Percentiles rank a stretch among this genome's conserved stretches.
Conservation (phyloP, 2,797 vertebrate genomes). For the Jordanella pulchra region DNA sequence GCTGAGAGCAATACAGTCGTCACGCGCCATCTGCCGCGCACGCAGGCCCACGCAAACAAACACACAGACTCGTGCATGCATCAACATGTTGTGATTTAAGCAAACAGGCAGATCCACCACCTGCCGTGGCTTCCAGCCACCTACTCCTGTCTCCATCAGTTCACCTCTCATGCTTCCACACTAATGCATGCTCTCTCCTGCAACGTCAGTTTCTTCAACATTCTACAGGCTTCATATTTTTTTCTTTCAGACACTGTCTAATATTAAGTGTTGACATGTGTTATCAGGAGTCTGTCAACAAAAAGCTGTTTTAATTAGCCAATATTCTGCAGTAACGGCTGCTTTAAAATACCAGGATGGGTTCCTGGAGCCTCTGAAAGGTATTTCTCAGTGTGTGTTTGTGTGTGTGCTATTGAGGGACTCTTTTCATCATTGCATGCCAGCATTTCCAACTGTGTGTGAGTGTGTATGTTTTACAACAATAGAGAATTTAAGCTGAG, state of each 20-base stretch:
- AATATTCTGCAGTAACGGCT: conserved; percentile 42
- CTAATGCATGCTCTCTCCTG: conserved; percentile 19
- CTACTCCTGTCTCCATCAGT: conserved; percentile 42
- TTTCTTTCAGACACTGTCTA: conserved; percentile 3
- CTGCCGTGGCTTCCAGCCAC: conserved; percentile 55
- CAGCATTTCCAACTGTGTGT: conserved; percentile 13
- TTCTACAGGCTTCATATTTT: neutral
- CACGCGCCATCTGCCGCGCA: conserved; percentile 61
- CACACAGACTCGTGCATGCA: conserved; percentile 22
- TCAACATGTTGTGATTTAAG: conserved; percentile 59
- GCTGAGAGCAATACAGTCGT: conserved; percentile 57
- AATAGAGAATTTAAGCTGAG: conserved; percentile 45
- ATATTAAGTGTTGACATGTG: conserved; percentile 13
- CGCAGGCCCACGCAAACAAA: conserved; percentile 32
- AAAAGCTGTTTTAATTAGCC: conserved; percentile 57
- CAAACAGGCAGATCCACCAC: conserved; percentile 60
- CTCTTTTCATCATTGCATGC: conserved; percentile 20
- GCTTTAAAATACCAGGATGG: conserved; percentile 42
- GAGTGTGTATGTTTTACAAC: conserved; percentile 32
- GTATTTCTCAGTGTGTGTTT: conserved; percentile 35
- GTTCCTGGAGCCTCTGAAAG: conserved; percentile 46
- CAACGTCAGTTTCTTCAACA: conserved; percentile 6
- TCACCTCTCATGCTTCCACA: conserved; percentile 21
- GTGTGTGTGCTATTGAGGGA: conserved; percentile 4
- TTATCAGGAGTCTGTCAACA: conserved; percentile 20